Evolutionary conservation across 2,113 vertebrate species (phyloP), one percentile per base, ranked within the genome.

Genomic region (Triplophysa dalaica): DNA sequence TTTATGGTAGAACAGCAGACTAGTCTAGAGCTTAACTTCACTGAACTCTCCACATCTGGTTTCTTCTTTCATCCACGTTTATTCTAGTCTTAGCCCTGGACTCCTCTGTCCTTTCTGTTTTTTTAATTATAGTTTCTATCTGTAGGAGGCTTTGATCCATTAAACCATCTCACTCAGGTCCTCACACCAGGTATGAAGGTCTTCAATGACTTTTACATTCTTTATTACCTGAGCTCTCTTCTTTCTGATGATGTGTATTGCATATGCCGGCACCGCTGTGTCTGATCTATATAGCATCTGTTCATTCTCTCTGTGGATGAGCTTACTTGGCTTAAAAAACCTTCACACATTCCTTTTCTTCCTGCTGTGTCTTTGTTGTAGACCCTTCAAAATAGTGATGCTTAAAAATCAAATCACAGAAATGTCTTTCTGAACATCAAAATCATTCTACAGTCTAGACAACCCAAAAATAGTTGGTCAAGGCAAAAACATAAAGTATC

Each of bases 271-370:
- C 61, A 60, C 70, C 64, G 69, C 83, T 83, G 63, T 29, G 29
- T 19, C 24, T 87, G 77, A 87, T 87, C 52, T 81, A 52, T 80
- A 83, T 64, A 85, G 81, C 86, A 87, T 86, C 77, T 87, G 86
- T 33, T 80, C 65, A 66, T 78, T 64, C 22, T 70, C 72, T 83
- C 81, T 56, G 56, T 60, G 54, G 79, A 82, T 67, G 65, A 64
- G 65, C 75, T 76, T 54, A 58, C 77, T 54, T 77, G 70, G 45
- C 72, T 52, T 76, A 54, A 62, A 65, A 78, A 83, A 75, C 64
- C 75, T 81, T 70, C 67, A 81, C 75, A 70, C 62, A 63, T 83
- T 83, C 65, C 64, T 75, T 48, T 74, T 70, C 58, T 68, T 58
- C 65, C 73, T 67, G 50, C 83, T 67, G 78, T 43, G 73, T 69